phyloP scores from a whole-genome alignment of 2,888 invertebrate genomes.

The Protula sp. region DNA sequence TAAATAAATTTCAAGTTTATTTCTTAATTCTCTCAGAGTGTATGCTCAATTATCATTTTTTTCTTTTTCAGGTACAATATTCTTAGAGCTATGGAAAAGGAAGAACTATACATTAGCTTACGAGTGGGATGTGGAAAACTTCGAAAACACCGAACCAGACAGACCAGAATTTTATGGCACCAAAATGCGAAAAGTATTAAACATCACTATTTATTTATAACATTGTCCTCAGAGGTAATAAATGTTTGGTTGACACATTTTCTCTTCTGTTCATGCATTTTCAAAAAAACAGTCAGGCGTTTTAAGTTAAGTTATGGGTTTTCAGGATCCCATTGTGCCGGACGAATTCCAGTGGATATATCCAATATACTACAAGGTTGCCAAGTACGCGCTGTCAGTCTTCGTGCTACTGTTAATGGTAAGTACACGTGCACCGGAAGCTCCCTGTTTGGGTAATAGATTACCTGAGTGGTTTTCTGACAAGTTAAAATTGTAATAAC shows the following conservation, averaged over 20 bases:
- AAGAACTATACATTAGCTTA: slow-evolving; percentile 50
- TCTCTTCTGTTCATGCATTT: background rate
- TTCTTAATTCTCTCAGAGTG: no score
- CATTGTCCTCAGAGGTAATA: background rate
- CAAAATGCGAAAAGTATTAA: no score
- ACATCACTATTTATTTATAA: background rate
- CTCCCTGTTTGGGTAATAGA: no score
- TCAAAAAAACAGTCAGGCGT: no score
- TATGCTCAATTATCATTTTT: no score
- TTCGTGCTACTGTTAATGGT: slow-evolving; percentile 48
- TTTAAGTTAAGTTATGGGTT: no score
- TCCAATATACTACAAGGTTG: slow-evolving; percentile 39
- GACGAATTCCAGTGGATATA: slow-evolving; percentile 50
- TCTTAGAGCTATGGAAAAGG: slow-evolving; percentile 48
- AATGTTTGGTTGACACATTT: background rate
- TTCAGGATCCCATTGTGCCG: slow-evolving; percentile 50
- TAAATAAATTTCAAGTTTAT: no score
- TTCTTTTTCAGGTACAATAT: slow-evolving; percentile 24
- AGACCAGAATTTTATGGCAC: slow-evolving; percentile 49
- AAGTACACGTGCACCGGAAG: no score
- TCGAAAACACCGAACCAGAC: slow-evolving; percentile 54
- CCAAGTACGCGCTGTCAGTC: slow-evolving; percentile 44
- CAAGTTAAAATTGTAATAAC: no score
- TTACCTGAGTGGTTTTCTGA: no score
- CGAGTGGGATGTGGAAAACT: slow-evolving; percentile 56